phyloP scores from a whole-genome alignment of 2,113 vertebrate genomes.

The Channa maculata region DNA sequence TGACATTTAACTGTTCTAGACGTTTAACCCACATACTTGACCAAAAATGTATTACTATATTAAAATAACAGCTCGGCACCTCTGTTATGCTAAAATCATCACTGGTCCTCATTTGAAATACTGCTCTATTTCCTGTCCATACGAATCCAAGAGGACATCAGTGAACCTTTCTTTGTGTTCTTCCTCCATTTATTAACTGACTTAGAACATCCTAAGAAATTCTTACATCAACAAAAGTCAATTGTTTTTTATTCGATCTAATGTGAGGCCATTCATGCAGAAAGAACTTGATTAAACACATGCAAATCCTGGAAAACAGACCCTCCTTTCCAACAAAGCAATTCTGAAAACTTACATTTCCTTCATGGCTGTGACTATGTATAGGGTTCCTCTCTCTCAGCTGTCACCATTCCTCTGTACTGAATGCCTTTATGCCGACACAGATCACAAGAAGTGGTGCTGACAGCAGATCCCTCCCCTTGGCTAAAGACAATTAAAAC shows the following conservation, averaged over 20 bases:
- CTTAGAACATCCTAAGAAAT: not conserved
- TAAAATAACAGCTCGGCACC: not conserved
- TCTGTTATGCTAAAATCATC: not conserved
- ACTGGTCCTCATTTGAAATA: not conserved
- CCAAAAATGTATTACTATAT: not conserved
- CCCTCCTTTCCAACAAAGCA: conserved; percentile 11
- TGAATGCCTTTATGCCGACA: conserved; percentile 74
- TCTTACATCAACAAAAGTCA: not conserved
- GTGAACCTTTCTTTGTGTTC: not conserved
- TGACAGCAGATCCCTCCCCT: conserved; percentile 73
- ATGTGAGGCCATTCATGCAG: not conserved
- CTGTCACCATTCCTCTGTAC: conserved; percentile 82
- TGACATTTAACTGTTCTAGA: conserved; percentile 36
- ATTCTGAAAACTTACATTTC: conserved; percentile 80
- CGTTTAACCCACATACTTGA: conserved; percentile 37
- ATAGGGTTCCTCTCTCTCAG: conserved; percentile 69
- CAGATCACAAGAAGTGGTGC: conserved; percentile 72
- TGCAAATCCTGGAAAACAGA: not conserved
- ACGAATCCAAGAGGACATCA: conserved; percentile 5
- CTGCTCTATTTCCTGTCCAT: not conserved
- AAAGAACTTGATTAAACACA: not conserved
- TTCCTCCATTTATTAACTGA: not conserved
- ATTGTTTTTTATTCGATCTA: not conserved
- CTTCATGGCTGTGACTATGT: conserved; percentile 80
- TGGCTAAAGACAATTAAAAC: conserved; percentile 82